A percentile compares a stretch with the other conserved stretches of the same genome.
phyloP scores from a whole-genome alignment of 1,140 invertebrate genomes.

The Drosophila cardini region DNA sequence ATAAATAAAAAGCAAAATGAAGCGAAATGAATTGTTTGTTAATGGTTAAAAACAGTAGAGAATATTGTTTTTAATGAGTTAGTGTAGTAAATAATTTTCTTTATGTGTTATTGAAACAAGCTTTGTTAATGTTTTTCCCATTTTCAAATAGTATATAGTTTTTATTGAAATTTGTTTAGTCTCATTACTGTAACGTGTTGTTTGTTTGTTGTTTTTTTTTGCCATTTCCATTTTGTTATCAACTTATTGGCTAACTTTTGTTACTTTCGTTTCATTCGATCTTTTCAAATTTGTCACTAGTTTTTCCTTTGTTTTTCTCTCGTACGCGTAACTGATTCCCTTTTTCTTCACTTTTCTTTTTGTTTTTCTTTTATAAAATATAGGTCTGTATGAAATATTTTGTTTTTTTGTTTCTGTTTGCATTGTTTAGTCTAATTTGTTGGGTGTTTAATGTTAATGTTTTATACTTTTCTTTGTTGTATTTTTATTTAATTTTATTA shows the following conservation, averaged over 20 bases:
- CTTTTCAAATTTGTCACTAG: conserved; percentile 56
- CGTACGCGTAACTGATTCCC: conserved; percentile 29
- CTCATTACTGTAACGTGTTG: conserved; percentile 76
- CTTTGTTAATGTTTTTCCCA: conserved; percentile 22
- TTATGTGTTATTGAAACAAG: conserved; percentile 64
- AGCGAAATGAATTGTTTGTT: neutral
- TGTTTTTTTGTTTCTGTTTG: conserved; percentile 49
- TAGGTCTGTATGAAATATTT: conserved; percentile 55
- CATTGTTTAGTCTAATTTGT: conserved; percentile 73
- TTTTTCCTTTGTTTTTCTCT: no score
- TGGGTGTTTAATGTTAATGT: conserved; percentile 50
- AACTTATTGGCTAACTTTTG: conserved; percentile 54
- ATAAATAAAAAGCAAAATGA: conserved; percentile 61
- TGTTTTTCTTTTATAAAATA: conserved; percentile 67
- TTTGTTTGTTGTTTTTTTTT: conserved; percentile 49
- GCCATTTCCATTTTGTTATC: conserved; percentile 13
- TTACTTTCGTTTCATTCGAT: conserved; percentile 29
- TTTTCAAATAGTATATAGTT: conserved; percentile 57
- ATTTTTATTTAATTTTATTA: no score
- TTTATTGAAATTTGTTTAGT: conserved; percentile 67
- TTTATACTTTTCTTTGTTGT: conserved; percentile 33
- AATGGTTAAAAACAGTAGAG: no score
- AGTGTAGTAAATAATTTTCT: no score
- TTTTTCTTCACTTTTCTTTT: conserved; percentile 19
- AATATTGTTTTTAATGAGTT: no score